Base-by-base conservation (phyloP, 2,113 vertebrate species). In the Myxocyprinus asiaticus region DNA sequence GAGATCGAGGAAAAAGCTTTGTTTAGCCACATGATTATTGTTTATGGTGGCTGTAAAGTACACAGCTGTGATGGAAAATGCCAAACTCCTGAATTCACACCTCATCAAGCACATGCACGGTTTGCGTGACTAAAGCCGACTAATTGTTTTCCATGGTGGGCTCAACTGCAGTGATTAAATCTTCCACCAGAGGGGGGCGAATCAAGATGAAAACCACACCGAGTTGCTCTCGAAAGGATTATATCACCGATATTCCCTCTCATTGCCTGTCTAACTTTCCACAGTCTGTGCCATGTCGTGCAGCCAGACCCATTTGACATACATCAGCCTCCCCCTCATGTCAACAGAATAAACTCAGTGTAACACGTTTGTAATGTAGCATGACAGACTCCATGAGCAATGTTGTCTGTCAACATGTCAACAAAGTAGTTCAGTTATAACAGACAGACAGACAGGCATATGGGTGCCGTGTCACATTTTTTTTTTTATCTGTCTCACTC, bases 61-160 rank as follows among this genome's bases (percentile, higher is more conserved):
- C 85, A 86, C 87, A 90, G 88, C 86, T 90, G 85, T 84, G 83
- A 87, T 59, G 5, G 4, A 73, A 67, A 87, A 63, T 86, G 83
- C 85, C 82, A 80, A 86, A 80, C 82, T 73, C 88, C 85, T 86
- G 72, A 88, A 86, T 89, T 89, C 71, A 77, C 84, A 85, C 85
- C 81, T 67, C 64, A 67, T 74, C 43, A 67, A 78, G 61, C 47
- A 53, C 47, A 51, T 65, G 48, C 51, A 14, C 10, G 69, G 9
- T 84, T 82, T 85, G 69, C 74, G 33, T 84, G 86, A 83, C 85
- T 83, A 83, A 85, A 84, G 66, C 81, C 81, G 76, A 87, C 87
- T 86, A 87, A 87, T 88, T 88, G 86, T 89, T 90, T 76, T 76
- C 58, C 55, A 82, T 17, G 14, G 74, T 47, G 45, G 67, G 65